phyloP scores from a whole-genome alignment of 2,888 invertebrate species.

The Kuschelorhynchus macadamiae region DNA sequence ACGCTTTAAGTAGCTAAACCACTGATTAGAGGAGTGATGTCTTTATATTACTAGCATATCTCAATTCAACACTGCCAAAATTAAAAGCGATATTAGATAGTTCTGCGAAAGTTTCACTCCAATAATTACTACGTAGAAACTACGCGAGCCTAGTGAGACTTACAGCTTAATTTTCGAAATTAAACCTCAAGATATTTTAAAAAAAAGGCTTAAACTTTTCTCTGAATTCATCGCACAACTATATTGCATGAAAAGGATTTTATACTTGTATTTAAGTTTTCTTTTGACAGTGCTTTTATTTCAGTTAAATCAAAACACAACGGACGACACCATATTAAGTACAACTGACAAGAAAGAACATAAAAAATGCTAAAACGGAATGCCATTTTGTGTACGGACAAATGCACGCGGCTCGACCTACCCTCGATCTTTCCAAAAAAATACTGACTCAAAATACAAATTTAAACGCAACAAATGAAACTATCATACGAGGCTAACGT shows the following conservation, averaged over 20 bases:
- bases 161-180: too few relatives aligned
- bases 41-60: constrained; percentile 6
- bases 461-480: constrained; percentile 31
- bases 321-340: constrained; percentile 24
- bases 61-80: constrained; percentile 20
- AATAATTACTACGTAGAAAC: too few relatives aligned
- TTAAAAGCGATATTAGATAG: not conserved
- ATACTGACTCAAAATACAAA: constrained; percentile 52
- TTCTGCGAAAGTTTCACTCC: too few relatives aligned
- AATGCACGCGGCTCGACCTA: constrained; percentile 50
- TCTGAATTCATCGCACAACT: not conserved
- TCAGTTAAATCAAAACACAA: not conserved
- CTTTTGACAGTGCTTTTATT: constrained; percentile 10
- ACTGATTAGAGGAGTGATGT: constrained; percentile 21
- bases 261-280: too few relatives aligned
- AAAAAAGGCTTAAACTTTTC: too few relatives aligned
- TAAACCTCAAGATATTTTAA: too few relatives aligned
- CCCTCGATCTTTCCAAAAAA: constrained; percentile 48
- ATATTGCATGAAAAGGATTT: not conserved
- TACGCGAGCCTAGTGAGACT: too few relatives aligned
- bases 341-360: constrained; percentile 45
- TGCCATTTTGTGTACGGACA: constrained; percentile 60
- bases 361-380: constrained; percentile 57
- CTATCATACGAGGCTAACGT: constrained; percentile 45
- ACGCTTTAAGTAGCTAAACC: constrained; percentile 21